phyloP scores from a whole-genome alignment of 2,113 vertebrate genomes.

The Plecturocebus donacophilus region DNA sequence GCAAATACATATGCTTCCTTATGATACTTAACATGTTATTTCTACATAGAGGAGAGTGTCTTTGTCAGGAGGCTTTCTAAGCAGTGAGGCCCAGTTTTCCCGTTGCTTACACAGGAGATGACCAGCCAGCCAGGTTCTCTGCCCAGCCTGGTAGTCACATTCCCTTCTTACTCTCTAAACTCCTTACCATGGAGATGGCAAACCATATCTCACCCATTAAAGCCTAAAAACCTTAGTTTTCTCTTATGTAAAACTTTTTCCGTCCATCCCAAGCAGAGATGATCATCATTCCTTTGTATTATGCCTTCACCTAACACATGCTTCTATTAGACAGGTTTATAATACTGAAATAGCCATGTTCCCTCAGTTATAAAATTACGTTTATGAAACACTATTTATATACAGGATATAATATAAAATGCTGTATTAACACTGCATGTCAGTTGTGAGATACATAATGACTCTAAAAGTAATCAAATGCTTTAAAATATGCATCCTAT shows the following conservation, averaged over 20 bases:
- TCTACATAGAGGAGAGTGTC: not conserved
- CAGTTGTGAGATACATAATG: not conserved
- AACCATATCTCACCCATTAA: not conserved
- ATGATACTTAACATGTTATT: not conserved
- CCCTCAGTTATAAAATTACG: not conserved
- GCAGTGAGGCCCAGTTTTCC: not conserved
- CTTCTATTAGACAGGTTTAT: not conserved
- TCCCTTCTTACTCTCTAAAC: not conserved
- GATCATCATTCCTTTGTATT: not conserved
- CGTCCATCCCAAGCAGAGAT: not conserved
- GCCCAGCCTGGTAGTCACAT: not conserved
- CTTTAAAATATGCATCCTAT: not conserved
- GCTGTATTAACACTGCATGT: not conserved
- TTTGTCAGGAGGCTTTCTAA: not conserved
- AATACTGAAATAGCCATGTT: not conserved
- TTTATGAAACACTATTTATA: not conserved
- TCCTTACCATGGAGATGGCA: not conserved
- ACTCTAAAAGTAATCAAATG: not conserved
- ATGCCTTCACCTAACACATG: not conserved
- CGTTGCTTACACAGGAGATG: not conserved
- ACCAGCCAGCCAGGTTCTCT: not conserved
- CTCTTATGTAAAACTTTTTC: not conserved
- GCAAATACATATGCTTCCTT: not conserved
- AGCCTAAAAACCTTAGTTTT: not conserved
- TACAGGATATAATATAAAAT: conserved; percentile 36